Evolutionary conservation across 2,888 invertebrate species (phyloP).

Genomic region (Drosophila engyochracea): DNA sequence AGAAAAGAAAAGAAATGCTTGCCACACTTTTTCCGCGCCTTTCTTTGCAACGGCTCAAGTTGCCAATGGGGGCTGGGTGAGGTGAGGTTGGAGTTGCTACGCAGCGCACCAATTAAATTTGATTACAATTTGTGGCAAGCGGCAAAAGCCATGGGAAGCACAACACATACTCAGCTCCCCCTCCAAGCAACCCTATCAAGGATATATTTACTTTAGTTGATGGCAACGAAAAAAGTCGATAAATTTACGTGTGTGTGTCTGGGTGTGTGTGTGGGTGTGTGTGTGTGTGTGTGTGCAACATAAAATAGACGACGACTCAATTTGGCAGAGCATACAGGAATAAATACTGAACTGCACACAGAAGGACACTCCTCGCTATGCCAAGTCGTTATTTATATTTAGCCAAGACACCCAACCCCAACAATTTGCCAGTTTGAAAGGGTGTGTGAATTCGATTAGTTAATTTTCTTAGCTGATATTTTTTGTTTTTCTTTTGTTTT

Average conservation of each 20-base stretch:
- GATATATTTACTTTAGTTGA: slow-evolving; percentile 57
- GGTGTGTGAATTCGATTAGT: slow-evolving; percentile 58
- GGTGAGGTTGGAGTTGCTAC: slow-evolving; percentile 1
- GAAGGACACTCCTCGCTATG: slow-evolving; percentile 42
- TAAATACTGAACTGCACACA: slow-evolving; percentile 3
- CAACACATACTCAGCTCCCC: slow-evolving; percentile 11
- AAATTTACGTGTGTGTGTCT: slow-evolving; percentile 29
- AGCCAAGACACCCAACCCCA: slow-evolving; percentile 5
- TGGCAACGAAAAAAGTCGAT: slow-evolving; percentile 45
- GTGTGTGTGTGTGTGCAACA: background rate
- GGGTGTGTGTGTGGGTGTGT: slow-evolving; percentile 2
- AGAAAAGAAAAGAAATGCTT: slow-evolving; percentile 13
- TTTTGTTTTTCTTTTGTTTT: background rate
- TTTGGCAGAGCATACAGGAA: slow-evolving; percentile 22
- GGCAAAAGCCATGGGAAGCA: slow-evolving; percentile 34
- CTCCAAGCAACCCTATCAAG: slow-evolving; percentile 61
- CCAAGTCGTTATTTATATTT: slow-evolving; percentile 45
- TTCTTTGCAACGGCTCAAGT: slow-evolving; percentile 28
- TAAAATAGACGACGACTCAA: slow-evolving; percentile 51
- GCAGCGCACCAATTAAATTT: slow-evolving; percentile 74
- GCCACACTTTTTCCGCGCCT: slow-evolving; percentile 60
- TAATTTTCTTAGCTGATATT: slow-evolving; percentile 28
- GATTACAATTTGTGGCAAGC: slow-evolving; percentile 69
- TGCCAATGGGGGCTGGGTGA: background rate
- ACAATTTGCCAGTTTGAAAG: slow-evolving; percentile 12